Evolutionary conservation across 2,888 invertebrate species (phyloP).

Genomic region (Thymelicus acteon): DNA sequence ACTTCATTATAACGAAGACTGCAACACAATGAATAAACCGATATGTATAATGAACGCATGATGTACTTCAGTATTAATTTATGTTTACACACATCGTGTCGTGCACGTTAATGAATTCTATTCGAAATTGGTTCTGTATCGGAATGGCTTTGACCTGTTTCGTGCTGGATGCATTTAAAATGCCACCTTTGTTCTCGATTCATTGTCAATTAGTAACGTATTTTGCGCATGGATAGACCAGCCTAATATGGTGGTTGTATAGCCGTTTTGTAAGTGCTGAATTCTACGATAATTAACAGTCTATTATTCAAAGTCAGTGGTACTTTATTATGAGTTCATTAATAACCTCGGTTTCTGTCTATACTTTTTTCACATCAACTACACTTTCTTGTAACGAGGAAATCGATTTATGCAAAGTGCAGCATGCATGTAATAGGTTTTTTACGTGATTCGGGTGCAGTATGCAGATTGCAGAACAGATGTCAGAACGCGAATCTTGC

Average conservation of each 20-base stretch:
- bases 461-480: too few species aligned
- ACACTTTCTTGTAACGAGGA: too few species aligned
- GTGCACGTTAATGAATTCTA: conserved; percentile 34
- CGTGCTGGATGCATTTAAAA: conserved; percentile 37
- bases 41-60: not conserved
- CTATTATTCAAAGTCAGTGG: too few species aligned
- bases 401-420: too few species aligned
- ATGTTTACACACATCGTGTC: conserved; percentile 32
- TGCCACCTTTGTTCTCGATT: conserved; percentile 44
- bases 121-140: conserved; percentile 29
- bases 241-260: conserved; percentile 6
- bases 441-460: too few species aligned
- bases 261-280: not conserved
- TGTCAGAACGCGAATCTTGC: too few species aligned
- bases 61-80: conserved; percentile 19
- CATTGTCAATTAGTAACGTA: conserved; percentile 38
- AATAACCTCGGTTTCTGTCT: too few species aligned
- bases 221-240: conserved; percentile 16
- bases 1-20: not conserved
- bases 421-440: too few species aligned
- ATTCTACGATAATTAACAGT: not conserved
- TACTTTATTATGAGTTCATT: too few species aligned
- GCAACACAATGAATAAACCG: not conserved
- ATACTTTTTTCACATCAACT: too few species aligned
- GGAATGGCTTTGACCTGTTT: conserved; percentile 44